Conservation (phyloP, 2,113 vertebrate genomes). For the Coracopsis vasa region DNA sequence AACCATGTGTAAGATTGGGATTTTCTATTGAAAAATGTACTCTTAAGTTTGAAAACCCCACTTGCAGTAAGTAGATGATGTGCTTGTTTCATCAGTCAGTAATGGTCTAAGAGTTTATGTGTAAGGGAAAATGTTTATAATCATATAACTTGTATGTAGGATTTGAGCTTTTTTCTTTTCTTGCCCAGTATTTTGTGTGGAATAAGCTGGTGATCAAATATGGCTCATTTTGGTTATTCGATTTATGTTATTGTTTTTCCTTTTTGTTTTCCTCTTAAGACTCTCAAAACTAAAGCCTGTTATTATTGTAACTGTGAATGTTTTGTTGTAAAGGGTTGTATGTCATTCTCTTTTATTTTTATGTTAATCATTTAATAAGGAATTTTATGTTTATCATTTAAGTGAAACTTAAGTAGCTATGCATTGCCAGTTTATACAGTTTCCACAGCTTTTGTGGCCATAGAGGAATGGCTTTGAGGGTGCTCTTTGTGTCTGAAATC, state of each 20-base stretch:
- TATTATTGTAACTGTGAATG: not conserved
- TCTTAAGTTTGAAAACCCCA: not conserved
- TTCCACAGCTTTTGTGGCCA: constrained; percentile 33
- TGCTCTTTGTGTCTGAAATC: constrained; percentile 32
- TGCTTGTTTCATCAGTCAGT: not conserved
- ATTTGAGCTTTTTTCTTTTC: not conserved
- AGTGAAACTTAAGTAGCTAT: not conserved
- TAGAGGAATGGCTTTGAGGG: not conserved
- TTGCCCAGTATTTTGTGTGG: not conserved
- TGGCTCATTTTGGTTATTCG: not conserved
- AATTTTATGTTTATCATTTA: not conserved
- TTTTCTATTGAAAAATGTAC: not conserved
- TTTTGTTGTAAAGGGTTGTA: not conserved
- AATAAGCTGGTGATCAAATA: not conserved
- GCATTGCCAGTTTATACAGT: constrained; percentile 26
- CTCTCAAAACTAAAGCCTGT: not conserved
- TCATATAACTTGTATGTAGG: not conserved
- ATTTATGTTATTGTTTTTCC: not conserved
- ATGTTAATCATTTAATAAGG: not conserved
- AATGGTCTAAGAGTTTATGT: not conserved
- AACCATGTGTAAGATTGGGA: not conserved
- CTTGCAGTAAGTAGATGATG: not conserved
- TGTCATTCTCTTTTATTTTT: not conserved
- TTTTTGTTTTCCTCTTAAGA: not conserved
- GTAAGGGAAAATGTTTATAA: not conserved